A percentile compares a stretch with the other conserved stretches of the same genome.
These are phyloP conservation scores for Sebastes trivittatus DNA, from an alignment of 2,797 vertebrate species.

Conservation along the genomic window DNA sequence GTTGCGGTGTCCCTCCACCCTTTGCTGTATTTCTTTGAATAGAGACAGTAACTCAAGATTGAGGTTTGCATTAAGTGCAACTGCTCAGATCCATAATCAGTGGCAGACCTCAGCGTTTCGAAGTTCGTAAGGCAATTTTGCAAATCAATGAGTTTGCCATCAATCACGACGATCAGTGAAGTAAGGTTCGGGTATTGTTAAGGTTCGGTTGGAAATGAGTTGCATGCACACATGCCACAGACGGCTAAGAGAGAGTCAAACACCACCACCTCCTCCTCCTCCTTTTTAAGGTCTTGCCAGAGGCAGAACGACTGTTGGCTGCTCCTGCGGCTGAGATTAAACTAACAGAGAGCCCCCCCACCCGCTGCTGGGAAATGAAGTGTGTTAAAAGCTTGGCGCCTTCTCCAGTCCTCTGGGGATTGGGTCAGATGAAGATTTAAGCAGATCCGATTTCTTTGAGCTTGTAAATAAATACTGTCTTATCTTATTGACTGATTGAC, in stretches of 20 bases:
- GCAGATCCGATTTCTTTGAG: conserved; percentile 67
- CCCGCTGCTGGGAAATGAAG: conserved; percentile 77
- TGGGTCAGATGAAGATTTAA: conserved; percentile 62
- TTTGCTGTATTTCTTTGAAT: conserved; percentile 6
- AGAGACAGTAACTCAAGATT: conserved; percentile 16
- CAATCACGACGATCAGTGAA: conserved; percentile 43
- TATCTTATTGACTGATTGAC: conserved; percentile 55
- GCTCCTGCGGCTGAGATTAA: conserved; percentile 73
- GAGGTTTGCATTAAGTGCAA: conserved; percentile 18
- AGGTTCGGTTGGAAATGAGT: conserved; percentile 34
- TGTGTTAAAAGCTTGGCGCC: conserved; percentile 76
- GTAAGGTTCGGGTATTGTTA: conserved; percentile 38
- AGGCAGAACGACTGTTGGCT: conserved; percentile 74
- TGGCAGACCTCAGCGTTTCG: conserved; percentile 30
- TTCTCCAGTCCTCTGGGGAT: conserved; percentile 53
- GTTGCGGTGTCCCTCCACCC: conserved; percentile 11
- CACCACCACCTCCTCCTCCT: conserved; percentile 41
- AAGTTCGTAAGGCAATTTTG: conserved; percentile 27
- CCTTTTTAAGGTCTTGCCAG: conserved; percentile 65
- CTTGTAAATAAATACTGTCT: conserved; percentile 59
- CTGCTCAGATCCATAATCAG: conserved; percentile 46
- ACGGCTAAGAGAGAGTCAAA: conserved; percentile 31
- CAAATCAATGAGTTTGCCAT: conserved; percentile 42
- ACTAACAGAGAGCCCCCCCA: conserved; percentile 73
- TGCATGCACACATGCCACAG: conserved; percentile 11